phyloP scores from a whole-genome alignment of 2,888 invertebrate species.

The Eledona agricola region DNA sequence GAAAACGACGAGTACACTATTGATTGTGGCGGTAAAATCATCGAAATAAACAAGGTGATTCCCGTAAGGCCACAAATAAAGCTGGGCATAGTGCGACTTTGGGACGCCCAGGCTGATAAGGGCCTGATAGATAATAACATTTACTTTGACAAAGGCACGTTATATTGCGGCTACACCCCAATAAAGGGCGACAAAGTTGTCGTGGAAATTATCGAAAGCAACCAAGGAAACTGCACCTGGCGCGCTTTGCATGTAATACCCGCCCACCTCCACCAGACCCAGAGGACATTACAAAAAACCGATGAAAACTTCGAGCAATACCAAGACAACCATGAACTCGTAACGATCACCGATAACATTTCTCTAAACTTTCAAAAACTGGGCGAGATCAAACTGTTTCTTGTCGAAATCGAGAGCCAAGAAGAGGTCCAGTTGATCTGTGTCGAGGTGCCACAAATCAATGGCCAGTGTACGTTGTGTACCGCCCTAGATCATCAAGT shows the following conservation, averaged over 20 bases:
- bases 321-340: constrained; percentile 60
- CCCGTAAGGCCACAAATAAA: constrained; percentile 69
- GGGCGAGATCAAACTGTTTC: constrained; percentile 61
- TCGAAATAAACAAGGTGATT: constrained; percentile 69
- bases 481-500: constrained; percentile 59
- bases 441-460: constrained; percentile 65
- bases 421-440: constrained; percentile 62
- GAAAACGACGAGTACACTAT: constrained; percentile 68
- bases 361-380: constrained; percentile 60
- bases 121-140: constrained; percentile 70
- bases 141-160: constrained; percentile 68
- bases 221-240: constrained; percentile 68
- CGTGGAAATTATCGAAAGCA: constrained; percentile 78
- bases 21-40: constrained; percentile 66
- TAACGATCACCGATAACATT: constrained; percentile 65
- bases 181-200: constrained; percentile 70
- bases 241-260: constrained; percentile 67
- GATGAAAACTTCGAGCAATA: too few species aligned
- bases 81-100: constrained; percentile 64
- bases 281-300: too few species aligned
- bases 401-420: constrained; percentile 62
- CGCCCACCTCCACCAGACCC: constrained; percentile 35
- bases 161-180: constrained; percentile 67
- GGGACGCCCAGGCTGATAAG: constrained; percentile 56
- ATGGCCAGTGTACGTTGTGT: constrained; percentile 51